phyloP scores from a whole-genome alignment of 2,797 vertebrate genomes.

The Ciconia nigra region DNA sequence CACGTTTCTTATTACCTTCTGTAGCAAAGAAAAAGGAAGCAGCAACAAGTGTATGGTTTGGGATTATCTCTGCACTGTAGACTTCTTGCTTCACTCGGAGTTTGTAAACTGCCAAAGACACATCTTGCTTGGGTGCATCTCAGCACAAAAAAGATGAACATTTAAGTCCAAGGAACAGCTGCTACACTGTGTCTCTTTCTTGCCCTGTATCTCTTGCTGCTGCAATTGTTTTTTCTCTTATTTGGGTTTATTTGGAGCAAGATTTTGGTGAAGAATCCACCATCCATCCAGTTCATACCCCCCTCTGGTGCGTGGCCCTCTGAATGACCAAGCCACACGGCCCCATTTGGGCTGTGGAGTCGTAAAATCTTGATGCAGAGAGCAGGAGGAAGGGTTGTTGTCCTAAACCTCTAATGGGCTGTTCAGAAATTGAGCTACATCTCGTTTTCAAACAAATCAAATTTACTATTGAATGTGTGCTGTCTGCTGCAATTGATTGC shows the following conservation, averaged over 20 bases:
- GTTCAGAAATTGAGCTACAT: neutral
- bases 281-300: neutral
- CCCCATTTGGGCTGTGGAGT: neutral
- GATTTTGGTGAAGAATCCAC: neutral
- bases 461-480: conserved; percentile 19
- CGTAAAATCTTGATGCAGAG: neutral
- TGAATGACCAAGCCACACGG: neutral
- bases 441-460: conserved; percentile 14
- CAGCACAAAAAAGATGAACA: neutral
- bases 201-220: neutral
- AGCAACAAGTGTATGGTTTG: neutral
- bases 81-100: neutral
- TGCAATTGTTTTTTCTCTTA: neutral
- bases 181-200: neutral
- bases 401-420: neutral
- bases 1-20: neutral
- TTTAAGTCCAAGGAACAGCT: neutral
- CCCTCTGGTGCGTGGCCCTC: neutral
- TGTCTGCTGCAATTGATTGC: conserved; percentile 9
- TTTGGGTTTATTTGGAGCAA: neutral
- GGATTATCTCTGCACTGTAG: neutral
- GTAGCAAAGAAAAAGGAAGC: neutral
- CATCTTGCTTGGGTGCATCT: neutral
- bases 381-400: neutral
- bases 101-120: neutral